phyloP scores from a whole-genome alignment of 2,888 invertebrate genomes.

The Morpho helenor region DNA sequence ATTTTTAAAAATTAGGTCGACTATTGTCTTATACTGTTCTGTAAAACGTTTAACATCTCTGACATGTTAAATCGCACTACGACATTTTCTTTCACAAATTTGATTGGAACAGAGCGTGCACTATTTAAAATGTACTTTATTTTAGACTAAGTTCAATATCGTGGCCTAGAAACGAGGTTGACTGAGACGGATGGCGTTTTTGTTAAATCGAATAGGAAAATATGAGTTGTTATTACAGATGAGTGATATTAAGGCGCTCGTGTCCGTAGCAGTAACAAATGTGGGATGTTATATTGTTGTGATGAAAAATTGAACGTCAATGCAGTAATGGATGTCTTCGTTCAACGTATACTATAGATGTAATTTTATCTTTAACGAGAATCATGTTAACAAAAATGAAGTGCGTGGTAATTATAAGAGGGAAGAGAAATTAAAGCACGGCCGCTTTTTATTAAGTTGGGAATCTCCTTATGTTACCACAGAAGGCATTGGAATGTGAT shows the following conservation, averaged over 20 bases:
- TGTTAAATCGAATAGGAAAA: constrained; percentile 23
- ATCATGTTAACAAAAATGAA: no score
- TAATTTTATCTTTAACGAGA: no score
- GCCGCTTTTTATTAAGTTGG: no score
- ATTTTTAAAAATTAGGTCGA: no score
- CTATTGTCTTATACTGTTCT: no score
- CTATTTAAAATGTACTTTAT: constrained; percentile 9
- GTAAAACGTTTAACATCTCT: constrained; percentile 1
- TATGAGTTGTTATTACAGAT: constrained; percentile 15
- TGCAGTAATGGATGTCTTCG: no score
- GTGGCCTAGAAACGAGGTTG: constrained; percentile 44
- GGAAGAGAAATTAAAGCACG: no score
- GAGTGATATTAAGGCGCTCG: neutral
- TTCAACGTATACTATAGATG: no score
- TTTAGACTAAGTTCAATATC: constrained; percentile 49
- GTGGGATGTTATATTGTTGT: neutral
- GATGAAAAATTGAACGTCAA: neutral
- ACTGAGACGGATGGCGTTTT: constrained; percentile 30
- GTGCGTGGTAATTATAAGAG: no score
- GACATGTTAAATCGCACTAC: neutral
- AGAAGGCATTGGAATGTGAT: no score
- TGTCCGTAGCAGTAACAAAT: constrained; percentile 1
- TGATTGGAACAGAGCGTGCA: constrained; percentile 5
- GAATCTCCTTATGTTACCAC: no score
- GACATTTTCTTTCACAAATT: neutral